These are phyloP conservation scores for Loriculus beryllinus DNA, from an alignment of 2,797 vertebrate genomes.

Conservation along the genomic window DNA sequence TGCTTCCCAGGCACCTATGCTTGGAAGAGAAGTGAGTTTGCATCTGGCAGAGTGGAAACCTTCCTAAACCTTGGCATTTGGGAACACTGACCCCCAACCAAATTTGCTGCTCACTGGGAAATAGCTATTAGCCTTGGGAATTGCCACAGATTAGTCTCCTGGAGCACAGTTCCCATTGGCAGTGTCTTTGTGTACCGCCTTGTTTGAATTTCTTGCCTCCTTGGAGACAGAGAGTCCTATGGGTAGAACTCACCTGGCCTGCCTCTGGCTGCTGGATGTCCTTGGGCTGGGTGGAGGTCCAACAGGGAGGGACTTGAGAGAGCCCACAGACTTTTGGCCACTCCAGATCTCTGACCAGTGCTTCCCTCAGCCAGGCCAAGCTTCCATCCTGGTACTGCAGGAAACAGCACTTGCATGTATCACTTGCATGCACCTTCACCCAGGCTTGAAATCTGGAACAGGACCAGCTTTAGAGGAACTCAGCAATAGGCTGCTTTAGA, in stretches of 20 bases:
- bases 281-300: not conserved
- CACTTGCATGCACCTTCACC: not conserved
- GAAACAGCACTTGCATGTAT: not conserved
- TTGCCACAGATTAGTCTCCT: not conserved
- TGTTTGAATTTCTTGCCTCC: not conserved
- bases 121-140: not conserved
- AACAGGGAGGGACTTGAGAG: not conserved
- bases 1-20: not conserved
- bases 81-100: not conserved
- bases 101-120: not conserved
- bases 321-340: not conserved
- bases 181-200: not conserved
- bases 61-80: not conserved
- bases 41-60: not conserved
- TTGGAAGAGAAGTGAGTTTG: not conserved
- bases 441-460: not conserved
- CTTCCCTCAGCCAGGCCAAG: not conserved
- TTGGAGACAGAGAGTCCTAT: not conserved
- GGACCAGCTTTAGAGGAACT: not conserved
- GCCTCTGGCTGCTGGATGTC: not conserved
- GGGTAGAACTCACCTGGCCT: not conserved
- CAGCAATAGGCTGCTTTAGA: not conserved
- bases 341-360: not conserved
- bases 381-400: not conserved
- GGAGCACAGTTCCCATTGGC: not conserved